phyloP scores from a whole-genome alignment of 1,140 invertebrate species.

The Hestina assimilis region DNA sequence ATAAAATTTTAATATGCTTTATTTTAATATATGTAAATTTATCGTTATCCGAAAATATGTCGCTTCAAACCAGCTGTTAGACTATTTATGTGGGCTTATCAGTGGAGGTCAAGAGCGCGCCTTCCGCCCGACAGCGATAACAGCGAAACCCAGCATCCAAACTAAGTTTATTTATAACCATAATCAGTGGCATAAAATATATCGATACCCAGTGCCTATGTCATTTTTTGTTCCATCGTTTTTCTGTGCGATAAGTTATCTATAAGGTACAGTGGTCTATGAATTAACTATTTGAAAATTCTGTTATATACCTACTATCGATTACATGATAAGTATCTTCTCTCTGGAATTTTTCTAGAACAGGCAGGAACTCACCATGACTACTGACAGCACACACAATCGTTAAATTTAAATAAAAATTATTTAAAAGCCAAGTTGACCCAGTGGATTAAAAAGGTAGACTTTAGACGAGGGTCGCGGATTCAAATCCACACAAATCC shows the following conservation, averaged over 20 bases:
- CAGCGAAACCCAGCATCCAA: constrained; percentile 56
- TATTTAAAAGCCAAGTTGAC: no score
- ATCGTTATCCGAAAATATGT: background rate
- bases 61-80: constrained; percentile 18
- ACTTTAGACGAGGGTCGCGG: no score
- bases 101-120: constrained; percentile 69
- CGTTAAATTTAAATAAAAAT: no score
- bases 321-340: no score
- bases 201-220: constrained; percentile 27
- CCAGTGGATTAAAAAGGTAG: no score
- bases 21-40: constrained; percentile 2
- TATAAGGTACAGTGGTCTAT: no score
- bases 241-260: constrained; percentile 43
- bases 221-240: constrained; percentile 40
- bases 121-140: constrained; percentile 56
- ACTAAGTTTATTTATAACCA: constrained; percentile 7
- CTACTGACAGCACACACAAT: no score
- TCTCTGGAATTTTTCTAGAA: no score
- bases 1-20: background rate
- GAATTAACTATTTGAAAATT: no score
- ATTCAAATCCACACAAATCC: no score
- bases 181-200: constrained; percentile 17
- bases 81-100: constrained; percentile 59
- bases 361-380: no score
- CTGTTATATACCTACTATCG: no score